Conservation (phyloP, 2,113 vertebrate genomes). For the Scalopus aquaticus region DNA sequence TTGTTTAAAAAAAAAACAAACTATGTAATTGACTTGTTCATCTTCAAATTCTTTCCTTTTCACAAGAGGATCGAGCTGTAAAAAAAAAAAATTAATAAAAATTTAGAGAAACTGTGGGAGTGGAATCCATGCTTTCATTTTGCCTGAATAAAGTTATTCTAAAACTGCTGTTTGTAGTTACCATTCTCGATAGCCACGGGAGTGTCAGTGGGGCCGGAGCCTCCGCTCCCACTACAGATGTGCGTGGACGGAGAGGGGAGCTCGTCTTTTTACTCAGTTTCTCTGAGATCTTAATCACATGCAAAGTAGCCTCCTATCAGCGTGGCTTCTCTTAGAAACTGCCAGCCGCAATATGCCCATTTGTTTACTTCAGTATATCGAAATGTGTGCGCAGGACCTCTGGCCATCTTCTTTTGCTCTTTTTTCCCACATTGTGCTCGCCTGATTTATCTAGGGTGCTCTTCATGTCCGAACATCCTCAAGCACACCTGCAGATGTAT, state of each 20-base stretch:
- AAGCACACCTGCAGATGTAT: too few relatives aligned
- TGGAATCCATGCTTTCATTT: slow-evolving; percentile 51
- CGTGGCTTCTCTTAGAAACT: neutral
- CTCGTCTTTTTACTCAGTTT: neutral
- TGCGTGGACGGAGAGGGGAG: neutral
- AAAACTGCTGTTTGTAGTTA: neutral
- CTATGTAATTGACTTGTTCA: slow-evolving; percentile 68
- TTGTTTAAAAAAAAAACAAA: slow-evolving; percentile 48
- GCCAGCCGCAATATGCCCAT: neutral
- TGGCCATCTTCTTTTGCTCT: too few relatives aligned
- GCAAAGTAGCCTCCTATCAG: neutral
- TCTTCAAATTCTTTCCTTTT: slow-evolving; percentile 79
- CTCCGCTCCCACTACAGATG: neutral
- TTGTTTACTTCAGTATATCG: too few relatives aligned
- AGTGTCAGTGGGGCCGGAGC: neutral
- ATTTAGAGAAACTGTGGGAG: slow-evolving; percentile 60
- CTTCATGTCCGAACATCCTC: too few relatives aligned
- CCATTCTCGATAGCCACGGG: neutral
- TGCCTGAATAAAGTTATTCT: neutral
- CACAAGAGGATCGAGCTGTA: slow-evolving; percentile 60
- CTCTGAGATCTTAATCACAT: neutral
- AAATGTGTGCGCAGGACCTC: too few relatives aligned
- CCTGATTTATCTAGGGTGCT: too few relatives aligned
- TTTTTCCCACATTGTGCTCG: too few relatives aligned
- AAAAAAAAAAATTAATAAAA: slow-evolving; percentile 64